Evolutionary conservation across 2,113 vertebrate species (phyloP).

Genomic region (Strix uralensis): DNA sequence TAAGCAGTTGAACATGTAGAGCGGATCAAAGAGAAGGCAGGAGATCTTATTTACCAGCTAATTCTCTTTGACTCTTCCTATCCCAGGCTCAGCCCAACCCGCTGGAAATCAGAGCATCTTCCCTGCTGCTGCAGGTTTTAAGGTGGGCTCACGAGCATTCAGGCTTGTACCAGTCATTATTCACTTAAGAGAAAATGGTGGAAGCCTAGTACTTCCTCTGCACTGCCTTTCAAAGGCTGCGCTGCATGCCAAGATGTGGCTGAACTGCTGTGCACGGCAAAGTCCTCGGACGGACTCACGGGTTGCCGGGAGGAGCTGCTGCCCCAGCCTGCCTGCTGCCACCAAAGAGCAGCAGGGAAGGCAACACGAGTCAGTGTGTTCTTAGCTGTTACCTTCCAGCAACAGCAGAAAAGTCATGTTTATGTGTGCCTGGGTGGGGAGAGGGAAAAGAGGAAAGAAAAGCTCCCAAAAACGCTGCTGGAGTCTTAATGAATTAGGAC

Average conservation of each 20-base stretch:
- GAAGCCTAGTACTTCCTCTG: background rate
- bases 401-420: background rate
- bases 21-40: conserved; percentile 31
- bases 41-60: conserved; percentile 55
- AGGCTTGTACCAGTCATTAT: background rate
- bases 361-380: too few species aligned
- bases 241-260: background rate
- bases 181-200: background rate
- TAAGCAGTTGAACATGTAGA: conserved; percentile 30
- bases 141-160: background rate
- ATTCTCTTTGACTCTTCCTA: conserved; percentile 53
- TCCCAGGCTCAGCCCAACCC: background rate
- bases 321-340: background rate
- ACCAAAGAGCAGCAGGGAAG: background rate
- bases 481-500: background rate
- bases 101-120: background rate
- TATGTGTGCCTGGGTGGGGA: background rate
- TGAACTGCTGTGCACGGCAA: background rate
- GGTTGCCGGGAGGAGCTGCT: background rate
- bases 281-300: fast-evolving
- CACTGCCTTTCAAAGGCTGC: background rate
- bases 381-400: background rate
- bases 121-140: background rate
- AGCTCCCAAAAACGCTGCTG: background rate
- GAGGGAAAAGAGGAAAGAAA: background rate